phyloP scores from a whole-genome alignment of 2,888 invertebrate genomes.

The Apantesis nais region DNA sequence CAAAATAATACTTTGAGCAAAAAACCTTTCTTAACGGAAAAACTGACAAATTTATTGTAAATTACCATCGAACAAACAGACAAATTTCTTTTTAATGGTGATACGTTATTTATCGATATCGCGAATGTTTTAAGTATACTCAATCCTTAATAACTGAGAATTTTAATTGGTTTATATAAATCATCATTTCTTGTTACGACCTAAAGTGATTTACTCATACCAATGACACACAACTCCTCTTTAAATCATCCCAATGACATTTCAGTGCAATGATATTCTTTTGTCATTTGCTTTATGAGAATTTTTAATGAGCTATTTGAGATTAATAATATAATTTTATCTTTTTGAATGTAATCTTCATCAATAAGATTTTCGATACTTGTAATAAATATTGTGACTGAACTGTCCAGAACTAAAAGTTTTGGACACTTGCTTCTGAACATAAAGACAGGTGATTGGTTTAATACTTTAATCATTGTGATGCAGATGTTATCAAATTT shows the following conservation, averaged over 20 bases:
- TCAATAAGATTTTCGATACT: slow-evolving; percentile 40
- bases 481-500: neutral
- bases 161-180: slow-evolving; percentile 84
- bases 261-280: slow-evolving; percentile 61
- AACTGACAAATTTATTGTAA: slow-evolving; percentile 31
- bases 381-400: slow-evolving; percentile 18
- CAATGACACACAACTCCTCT: slow-evolving; percentile 71
- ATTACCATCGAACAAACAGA: slow-evolving; percentile 48
- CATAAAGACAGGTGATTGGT: neutral
- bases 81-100: slow-evolving; percentile 39
- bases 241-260: slow-evolving; percentile 71
- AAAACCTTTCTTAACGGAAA: neutral
- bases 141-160: slow-evolving; percentile 67
- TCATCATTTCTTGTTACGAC: slow-evolving; percentile 79
- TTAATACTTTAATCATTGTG: neutral
- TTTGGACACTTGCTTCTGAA: slow-evolving; percentile 17
- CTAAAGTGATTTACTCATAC: slow-evolving; percentile 79
- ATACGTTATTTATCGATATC: slow-evolving; percentile 41
- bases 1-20: neutral
- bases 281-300: slow-evolving; percentile 78
- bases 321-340: slow-evolving; percentile 68
- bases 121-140: slow-evolving; percentile 45
- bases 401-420: too few relatives aligned
- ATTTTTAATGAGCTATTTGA: slow-evolving; percentile 78
- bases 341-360: slow-evolving; percentile 57